Conservation (phyloP, 2,113 vertebrate genomes). For the Atractosteus spatula region DNA sequence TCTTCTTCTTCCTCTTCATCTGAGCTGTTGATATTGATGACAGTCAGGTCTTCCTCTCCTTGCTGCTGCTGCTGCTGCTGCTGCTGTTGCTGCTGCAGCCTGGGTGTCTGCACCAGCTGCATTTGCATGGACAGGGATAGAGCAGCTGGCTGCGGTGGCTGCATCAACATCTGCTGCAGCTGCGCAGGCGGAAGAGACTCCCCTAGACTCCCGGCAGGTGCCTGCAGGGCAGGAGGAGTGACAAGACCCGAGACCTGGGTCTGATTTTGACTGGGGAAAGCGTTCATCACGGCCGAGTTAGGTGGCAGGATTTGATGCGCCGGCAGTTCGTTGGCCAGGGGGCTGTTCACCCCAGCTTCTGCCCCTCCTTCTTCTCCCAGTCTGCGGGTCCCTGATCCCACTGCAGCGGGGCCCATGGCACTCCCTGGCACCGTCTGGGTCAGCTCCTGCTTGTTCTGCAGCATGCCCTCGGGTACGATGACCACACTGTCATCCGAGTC, state of each 20-base stretch:
- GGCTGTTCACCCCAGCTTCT: conserved; percentile 17
- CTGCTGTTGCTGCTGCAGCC: conserved; percentile 39
- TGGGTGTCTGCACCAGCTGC: conserved; percentile 50
- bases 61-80: conserved; percentile 26
- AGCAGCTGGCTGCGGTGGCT: conserved; percentile 44
- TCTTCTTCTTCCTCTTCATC: conserved; percentile 82
- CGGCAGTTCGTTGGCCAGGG: conserved; percentile 51
- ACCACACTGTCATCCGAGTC: conserved; percentile 88
- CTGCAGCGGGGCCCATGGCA: conserved; percentile 17
- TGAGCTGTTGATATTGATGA: conserved; percentile 87
- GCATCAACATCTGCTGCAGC: conserved; percentile 44
- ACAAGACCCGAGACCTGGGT: conserved; percentile 26
- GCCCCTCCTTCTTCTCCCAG: conserved; percentile 32
- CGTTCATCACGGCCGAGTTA: conserved; percentile 44
- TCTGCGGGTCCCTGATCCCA: conserved; percentile 29
- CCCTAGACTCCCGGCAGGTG: conserved; percentile 38
- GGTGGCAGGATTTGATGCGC: conserved; percentile 46
- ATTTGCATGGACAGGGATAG: conserved; percentile 43
- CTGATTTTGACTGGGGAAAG: conserved; percentile 49
- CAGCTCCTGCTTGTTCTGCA: conserved; percentile 52
- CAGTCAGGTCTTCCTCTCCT: conserved; percentile 69
- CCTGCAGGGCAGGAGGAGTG: conserved; percentile 35
- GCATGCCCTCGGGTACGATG: conserved; percentile 80
- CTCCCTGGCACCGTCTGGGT: not conserved
- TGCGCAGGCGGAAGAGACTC: conserved; percentile 44